Percentiles rank a stretch among this genome's conserved stretches.
Evolutionary conservation across 2,797 vertebrate genomes (phyloP).

Genomic region (Lacerta bilineata): DNA sequence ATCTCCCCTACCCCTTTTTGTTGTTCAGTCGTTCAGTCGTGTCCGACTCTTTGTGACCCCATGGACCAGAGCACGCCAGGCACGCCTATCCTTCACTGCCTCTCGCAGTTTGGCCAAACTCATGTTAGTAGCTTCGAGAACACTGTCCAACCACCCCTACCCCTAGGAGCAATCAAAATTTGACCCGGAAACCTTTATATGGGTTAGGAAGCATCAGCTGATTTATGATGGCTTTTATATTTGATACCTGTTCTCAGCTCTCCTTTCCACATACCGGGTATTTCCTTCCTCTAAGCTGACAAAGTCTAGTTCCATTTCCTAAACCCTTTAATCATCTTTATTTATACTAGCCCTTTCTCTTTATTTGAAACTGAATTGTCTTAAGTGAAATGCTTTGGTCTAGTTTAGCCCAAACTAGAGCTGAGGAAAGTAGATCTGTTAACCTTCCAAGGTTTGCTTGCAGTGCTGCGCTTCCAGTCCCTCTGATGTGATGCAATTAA

Average conservation of each 20-base stretch:
- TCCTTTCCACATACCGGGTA: neutral
- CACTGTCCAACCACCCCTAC: too few species aligned
- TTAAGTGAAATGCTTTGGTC: neutral
- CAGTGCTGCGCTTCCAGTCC: neutral
- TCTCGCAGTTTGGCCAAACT: too few species aligned
- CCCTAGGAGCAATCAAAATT: neutral
- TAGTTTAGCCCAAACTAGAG: neutral
- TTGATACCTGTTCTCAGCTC: neutral
- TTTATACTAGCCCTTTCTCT: neutral
- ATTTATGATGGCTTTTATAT: neutral
- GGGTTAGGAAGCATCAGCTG: neutral
- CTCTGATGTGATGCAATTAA: neutral
- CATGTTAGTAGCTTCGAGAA: too few species aligned
- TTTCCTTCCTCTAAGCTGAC: neutral
- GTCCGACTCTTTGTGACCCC: too few species aligned
- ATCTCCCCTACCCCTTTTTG: too few species aligned
- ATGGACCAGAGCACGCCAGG: too few species aligned
- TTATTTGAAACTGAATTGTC: neutral
- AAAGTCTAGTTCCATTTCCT: neutral
- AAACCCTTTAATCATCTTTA: conserved; percentile 4
- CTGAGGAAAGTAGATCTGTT: neutral
- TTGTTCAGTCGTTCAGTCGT: too few species aligned
- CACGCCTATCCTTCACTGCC: too few species aligned
- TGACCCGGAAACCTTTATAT: neutral
- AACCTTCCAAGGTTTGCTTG: neutral